Evolutionary conservation across 2,797 vertebrate genomes (phyloP).

Genomic region (Melanotaenia pygmaea): DNA sequence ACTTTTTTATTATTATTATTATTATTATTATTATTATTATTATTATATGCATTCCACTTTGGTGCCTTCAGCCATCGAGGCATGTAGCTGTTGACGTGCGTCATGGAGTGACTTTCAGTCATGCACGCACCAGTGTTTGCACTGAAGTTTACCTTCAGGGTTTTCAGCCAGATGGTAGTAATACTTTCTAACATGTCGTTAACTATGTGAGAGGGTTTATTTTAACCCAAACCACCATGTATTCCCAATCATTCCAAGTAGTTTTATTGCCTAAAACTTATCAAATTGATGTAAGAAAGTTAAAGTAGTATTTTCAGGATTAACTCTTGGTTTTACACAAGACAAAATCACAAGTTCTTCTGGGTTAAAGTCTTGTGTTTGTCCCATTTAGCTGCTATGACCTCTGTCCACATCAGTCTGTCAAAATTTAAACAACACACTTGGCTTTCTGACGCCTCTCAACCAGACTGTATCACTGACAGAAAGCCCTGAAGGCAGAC

Average conservation of each 20-base stretch:
- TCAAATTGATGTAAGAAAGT: neutral
- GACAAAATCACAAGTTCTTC: neutral
- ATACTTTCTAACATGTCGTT: neutral
- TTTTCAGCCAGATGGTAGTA: conserved; percentile 2
- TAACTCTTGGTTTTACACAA: neutral
- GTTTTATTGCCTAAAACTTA: neutral
- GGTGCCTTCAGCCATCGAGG: neutral
- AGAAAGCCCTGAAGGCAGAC: neutral
- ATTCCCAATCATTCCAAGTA: neutral
- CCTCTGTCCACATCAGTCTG: neutral
- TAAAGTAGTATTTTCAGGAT: neutral
- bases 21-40: neutral
- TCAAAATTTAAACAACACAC: neutral
- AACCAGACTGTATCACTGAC: neutral
- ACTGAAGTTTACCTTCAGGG: neutral
- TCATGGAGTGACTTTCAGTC: neutral
- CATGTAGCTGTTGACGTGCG: neutral
- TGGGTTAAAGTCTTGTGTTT: neutral
- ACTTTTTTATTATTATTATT: neutral
- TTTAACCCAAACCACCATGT: neutral
- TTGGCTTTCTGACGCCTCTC: neutral
- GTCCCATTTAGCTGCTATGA: neutral
- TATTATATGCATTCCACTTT: neutral
- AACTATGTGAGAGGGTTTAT: neutral
- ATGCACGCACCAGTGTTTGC: neutral